Evolutionary conservation across 2,113 vertebrate genomes (phyloP).

Genomic region (Sinocyclocheilus rhinocerous): DNA sequence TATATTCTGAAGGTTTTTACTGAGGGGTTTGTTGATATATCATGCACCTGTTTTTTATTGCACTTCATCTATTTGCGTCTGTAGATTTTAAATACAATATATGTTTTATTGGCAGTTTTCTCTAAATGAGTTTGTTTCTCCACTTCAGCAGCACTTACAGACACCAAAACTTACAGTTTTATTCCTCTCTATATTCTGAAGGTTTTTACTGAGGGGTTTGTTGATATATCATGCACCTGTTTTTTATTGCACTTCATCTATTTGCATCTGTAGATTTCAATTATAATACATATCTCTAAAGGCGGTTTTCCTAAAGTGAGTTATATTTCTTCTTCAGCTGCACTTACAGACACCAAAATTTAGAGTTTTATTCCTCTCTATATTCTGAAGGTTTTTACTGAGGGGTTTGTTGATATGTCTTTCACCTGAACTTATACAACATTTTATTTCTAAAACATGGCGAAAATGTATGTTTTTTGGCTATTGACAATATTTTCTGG

Average conservation of each 20-base stretch:
- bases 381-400: not conserved
- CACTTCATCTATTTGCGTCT: not conserved
- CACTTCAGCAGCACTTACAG: too few relatives aligned
- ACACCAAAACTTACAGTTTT: too few relatives aligned
- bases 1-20: too few relatives aligned
- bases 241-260: not conserved
- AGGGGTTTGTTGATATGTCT: not conserved
- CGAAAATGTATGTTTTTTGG: not conserved
- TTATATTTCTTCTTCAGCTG: not conserved
- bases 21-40: too few relatives aligned
- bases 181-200: not conserved
- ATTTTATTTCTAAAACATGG: not conserved
- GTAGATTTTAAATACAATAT: not conserved
- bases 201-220: not conserved
- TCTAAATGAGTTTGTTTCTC: too few relatives aligned
- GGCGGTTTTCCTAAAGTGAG: not conserved
- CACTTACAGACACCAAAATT: not conserved
- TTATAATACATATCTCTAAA: not conserved
- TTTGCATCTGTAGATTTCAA: not conserved
- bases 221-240: too few relatives aligned
- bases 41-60: too few relatives aligned
- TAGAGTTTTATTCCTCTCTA: not conserved
- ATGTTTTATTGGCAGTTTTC: not conserved
- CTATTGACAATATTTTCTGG: not conserved
- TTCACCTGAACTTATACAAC: not conserved